A percentile compares a stretch with the other conserved stretches of the same genome.
Conservation (phyloP, 2,797 vertebrate genomes). For the Eulemur albifrons region DNA sequence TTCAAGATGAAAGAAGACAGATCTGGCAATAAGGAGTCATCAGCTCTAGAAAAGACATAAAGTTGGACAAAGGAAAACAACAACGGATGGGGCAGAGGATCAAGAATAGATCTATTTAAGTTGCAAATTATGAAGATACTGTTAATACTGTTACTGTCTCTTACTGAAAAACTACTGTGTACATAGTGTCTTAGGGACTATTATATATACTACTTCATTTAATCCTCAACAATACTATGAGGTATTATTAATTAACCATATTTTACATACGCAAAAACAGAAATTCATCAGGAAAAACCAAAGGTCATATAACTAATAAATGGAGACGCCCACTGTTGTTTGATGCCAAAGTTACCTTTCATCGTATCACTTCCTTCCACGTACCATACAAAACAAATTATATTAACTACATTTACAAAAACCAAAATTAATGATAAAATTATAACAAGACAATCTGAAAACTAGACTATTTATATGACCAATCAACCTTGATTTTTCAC, state of each 20-base stretch:
- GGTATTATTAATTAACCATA: neutral
- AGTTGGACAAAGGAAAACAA: neutral
- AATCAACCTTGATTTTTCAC: neutral
- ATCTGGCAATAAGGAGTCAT: neutral
- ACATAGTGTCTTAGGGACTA: neutral
- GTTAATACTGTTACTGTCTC: neutral
- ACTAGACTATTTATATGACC: neutral
- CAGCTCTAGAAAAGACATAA: neutral
- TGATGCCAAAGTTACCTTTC: neutral
- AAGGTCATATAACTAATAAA: neutral
- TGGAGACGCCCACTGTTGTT: neutral
- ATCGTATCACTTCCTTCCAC: neutral
- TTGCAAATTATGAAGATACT: neutral
- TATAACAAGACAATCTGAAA: neutral
- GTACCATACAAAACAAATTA: neutral
- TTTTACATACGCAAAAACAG: neutral
- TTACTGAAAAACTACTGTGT: neutral
- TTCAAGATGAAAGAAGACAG: neutral
- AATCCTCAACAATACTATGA: neutral
- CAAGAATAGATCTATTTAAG: neutral
- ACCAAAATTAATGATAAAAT: neutral
- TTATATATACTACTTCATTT: neutral
- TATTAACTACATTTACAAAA: neutral
- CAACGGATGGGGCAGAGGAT: neutral
- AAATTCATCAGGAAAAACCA: neutral